Conservation (phyloP, 2,888 invertebrate species). For the Drosophila lutescens region DNA sequence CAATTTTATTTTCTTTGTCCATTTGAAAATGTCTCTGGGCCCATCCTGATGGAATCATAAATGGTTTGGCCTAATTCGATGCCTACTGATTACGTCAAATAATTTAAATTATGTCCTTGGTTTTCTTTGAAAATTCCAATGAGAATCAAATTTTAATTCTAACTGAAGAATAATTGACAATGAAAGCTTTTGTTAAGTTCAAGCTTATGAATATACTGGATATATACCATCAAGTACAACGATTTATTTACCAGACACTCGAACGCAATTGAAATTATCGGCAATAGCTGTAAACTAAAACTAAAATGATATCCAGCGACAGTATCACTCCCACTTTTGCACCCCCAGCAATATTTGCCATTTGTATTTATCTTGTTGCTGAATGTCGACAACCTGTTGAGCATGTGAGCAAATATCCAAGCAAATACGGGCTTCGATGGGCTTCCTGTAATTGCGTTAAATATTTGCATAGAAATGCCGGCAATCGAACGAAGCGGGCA, state of each 20-base stretch:
- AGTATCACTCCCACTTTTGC: constrained; percentile 1
- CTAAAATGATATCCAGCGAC: constrained; percentile 32
- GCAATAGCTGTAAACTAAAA: constrained; percentile 8
- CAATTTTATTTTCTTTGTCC: no score
- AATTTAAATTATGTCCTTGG: no score
- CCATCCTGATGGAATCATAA: no score
- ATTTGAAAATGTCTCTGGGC: no score
- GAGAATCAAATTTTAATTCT: no score
- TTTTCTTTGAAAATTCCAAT: no score
- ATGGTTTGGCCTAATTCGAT: no score
- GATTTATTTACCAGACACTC: constrained; percentile 57
- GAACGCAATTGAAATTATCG: constrained; percentile 34
- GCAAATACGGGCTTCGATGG: constrained; percentile 19
- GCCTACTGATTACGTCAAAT: no score
- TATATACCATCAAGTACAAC: constrained; percentile 9
- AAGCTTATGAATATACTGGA: constrained; percentile 9
- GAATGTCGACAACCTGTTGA: constrained; percentile 50
- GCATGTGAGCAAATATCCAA: constrained; percentile 35
- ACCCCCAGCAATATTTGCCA: constrained; percentile 6
- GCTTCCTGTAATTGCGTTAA: constrained; percentile 43
- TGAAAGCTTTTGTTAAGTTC: neutral
- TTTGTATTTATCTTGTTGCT: constrained; percentile 9
- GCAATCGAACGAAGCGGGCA: neutral
- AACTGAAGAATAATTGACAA: no score
- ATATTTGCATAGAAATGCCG: constrained; percentile 64